phyloP scores from a whole-genome alignment of 2,888 invertebrate genomes.

The Hyles lineata region DNA sequence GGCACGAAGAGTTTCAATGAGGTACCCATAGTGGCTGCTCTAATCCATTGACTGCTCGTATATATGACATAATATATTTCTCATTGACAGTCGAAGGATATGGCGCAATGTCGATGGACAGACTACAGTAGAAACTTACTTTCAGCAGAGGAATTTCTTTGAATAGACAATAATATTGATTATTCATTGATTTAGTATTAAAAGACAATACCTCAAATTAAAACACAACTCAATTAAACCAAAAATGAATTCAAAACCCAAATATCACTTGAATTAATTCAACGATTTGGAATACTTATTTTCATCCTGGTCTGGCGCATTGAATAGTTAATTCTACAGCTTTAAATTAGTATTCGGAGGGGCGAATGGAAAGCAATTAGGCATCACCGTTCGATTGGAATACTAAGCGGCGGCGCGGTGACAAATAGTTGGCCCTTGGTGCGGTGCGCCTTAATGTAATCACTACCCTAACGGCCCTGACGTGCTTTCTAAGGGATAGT shows the following conservation, averaged over 20 bases:
- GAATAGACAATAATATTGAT: background rate
- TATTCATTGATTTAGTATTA: background rate
- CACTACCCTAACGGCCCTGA: constrained; percentile 15
- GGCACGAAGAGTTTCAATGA: no score
- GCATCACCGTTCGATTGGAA: constrained; percentile 48
- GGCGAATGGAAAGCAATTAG: constrained; percentile 71
- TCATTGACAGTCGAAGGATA: no score
- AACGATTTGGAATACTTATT: background rate
- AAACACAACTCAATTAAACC: background rate
- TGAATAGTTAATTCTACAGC: constrained; percentile 21
- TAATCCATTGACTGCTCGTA: no score
- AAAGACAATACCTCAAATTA: background rate
- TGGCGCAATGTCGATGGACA: no score
- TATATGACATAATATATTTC: no score
- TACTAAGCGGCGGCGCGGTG: constrained; percentile 28
- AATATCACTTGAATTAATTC: background rate
- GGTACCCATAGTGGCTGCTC: no score
- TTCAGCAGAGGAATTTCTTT: background rate
- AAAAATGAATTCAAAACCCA: background rate
- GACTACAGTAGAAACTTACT: no score
- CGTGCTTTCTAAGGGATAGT: constrained; percentile 13
- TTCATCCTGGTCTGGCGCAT: background rate
- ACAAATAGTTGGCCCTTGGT: constrained; percentile 6
- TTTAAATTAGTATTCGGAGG: constrained; percentile 61
- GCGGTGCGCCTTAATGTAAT: constrained; percentile 22